Percentiles rank a stretch among this genome's conserved stretches.
Evolutionary conservation across 2,888 invertebrate species (phyloP).

Genomic region (Helicoverpa assulta): DNA sequence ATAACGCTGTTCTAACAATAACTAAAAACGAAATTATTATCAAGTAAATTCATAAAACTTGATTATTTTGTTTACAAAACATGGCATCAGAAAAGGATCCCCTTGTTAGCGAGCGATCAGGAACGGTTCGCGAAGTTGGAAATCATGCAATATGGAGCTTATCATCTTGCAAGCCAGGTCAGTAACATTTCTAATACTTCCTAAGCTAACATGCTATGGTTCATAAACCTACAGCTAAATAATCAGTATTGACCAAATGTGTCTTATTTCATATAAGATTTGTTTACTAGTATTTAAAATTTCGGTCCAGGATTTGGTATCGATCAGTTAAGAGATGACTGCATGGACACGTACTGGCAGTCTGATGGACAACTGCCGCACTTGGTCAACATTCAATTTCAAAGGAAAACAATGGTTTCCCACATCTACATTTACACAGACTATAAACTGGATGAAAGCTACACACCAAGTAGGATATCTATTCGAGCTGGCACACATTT

Average conservation of each 20-base stretch:
- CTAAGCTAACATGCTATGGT: no score
- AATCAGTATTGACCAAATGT: no score
- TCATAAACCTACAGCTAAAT: background rate
- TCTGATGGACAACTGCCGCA: conserved; percentile 99
- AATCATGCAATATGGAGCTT: conserved; percentile 99
- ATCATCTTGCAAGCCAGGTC: conserved; percentile 99
- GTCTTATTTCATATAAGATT: background rate
- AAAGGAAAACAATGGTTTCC: conserved; percentile 97
- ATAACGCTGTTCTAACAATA: no score
- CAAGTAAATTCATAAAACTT: no score
- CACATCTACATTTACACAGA: conserved; percentile 99
- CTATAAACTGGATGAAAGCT: conserved; percentile 99
- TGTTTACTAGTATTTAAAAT: background rate
- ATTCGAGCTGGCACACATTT: conserved; percentile 98
- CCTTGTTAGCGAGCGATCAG: conserved; percentile 85
- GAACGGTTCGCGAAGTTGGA: conserved; percentile 94
- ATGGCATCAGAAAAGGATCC: conserved; percentile 87
- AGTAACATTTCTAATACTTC: conserved; percentile 1
- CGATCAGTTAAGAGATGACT: conserved; percentile 98
- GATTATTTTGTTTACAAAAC: background rate
- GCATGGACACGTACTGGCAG: conserved; percentile 99
- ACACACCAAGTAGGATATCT: conserved; percentile 98
- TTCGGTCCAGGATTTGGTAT: conserved; percentile 96
- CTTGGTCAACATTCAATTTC: conserved; percentile 98
- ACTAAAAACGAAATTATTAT: no score